Percentiles rank a stretch among this genome's conserved stretches.
phyloP scores from a whole-genome alignment of 2,888 invertebrate genomes.

The Drosophila kokeensis region DNA sequence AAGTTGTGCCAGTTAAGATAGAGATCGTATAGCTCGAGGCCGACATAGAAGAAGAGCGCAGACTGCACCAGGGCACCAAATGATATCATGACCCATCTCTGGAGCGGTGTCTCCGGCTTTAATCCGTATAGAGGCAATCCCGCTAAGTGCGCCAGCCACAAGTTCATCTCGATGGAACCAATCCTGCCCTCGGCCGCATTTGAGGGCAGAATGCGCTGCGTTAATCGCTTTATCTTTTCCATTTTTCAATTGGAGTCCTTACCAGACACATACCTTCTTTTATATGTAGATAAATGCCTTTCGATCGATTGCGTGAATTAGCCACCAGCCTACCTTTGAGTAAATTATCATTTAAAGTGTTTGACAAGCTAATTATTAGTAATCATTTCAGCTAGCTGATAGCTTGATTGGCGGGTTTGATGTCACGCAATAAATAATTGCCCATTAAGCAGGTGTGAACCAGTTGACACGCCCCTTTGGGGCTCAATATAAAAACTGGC shows the following conservation, averaged over 20 bases:
- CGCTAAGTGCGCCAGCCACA: constrained; percentile 68
- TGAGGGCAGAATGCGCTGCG: constrained; percentile 56
- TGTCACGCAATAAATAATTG: constrained; percentile 4
- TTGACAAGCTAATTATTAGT: constrained; percentile 21
- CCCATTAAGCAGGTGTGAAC: neutral
- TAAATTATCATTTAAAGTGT: constrained; percentile 27
- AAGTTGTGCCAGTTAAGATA: constrained; percentile 47
- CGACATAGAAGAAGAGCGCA: constrained; percentile 42
- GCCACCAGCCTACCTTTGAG: constrained; percentile 28
- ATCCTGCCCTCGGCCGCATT: constrained; percentile 63
- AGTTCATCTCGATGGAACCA: constrained; percentile 74
- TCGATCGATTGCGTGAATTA: constrained; percentile 24
- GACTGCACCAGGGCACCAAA: constrained; percentile 40
- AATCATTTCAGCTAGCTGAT: constrained; percentile 3
- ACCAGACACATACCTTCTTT: neutral
- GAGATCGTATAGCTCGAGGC: constrained; percentile 53
- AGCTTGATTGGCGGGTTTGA: constrained; percentile 1
- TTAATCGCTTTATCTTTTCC: constrained; percentile 31
- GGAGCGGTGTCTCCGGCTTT: constrained; percentile 46
- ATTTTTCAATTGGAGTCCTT: constrained; percentile 28
- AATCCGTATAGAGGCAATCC: constrained; percentile 70
- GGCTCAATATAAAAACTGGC: neutral
- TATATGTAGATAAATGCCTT: constrained; percentile 38
- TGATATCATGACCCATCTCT: constrained; percentile 26
- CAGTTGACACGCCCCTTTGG: neutral